Evolutionary conservation across 2,797 vertebrate genomes (phyloP), one percentile per base, ranked within the genome.

Genomic region (Takifugu ocellatus): DNA sequence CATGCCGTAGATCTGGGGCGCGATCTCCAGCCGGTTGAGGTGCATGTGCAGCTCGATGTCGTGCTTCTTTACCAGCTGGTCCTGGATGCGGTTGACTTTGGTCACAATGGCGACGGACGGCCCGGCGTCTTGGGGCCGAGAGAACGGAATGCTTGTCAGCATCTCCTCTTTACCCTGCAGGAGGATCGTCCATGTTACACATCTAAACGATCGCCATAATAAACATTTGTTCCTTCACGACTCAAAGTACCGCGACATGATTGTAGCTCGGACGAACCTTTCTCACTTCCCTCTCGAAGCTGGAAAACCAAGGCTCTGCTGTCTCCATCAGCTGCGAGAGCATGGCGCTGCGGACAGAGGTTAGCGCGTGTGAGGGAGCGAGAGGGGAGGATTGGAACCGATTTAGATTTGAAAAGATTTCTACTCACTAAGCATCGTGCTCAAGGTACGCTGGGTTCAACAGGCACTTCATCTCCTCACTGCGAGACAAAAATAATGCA

Each of bases 71-170:
- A 99, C 87, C 68, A 99, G 90, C 83, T 94, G 94, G 88, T 99
- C 97, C 77, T 99, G 96, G 88, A 99, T 97, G 59, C 97, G 94
- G 87, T 99, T 99, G 63, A 99, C 96, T 92, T 99, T 99, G 70
- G 95, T 93, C 71, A 99, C 96, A 83, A 99, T 92, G 79, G 96
- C 97, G 77, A 99, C 93, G 63, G 97, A 98, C 5, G 97, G 96
- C 2, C 96, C 96, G 0, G 92, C 64, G 68, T 99, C 97, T 82
- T 99, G 97, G 0, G 97, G 97, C 84, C 96, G 92, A 51, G 97
- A 95, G 78, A 99, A 99, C 0, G 97, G 97, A 65, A 94, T 94
- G 77, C 95, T 94, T 59, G 94, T 93, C 83, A 97, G 80, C 92
- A 96, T 90, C 72, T 94, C 92, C 51, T 98, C 96, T 72, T 94